These are phyloP conservation scores for Pocillopora verrucosa DNA, from an alignment of 64 coral and sea anemone species.

Conservation along the genomic window DNA sequence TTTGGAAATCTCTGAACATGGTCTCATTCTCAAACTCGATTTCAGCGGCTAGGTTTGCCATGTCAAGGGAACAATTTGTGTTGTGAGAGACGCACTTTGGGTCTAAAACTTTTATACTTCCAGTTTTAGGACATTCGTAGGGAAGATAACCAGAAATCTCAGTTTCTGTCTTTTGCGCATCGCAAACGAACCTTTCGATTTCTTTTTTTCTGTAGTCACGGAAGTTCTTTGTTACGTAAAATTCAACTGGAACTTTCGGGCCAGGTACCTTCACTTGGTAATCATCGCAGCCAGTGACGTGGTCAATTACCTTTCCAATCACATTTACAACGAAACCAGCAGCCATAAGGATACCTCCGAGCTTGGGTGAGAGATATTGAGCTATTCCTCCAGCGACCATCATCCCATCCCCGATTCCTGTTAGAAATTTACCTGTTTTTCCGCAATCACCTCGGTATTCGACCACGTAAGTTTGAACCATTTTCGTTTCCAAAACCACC, in stretches of 20 bases:
- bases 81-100: conserved; percentile 8
- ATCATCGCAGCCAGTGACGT: background rate
- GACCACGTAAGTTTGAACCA: background rate
- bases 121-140: background rate
- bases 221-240: background rate
- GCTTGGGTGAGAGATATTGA: no score
- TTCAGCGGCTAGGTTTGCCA: background rate
- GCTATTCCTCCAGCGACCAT: no score
- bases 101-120: background rate
- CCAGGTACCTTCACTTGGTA: background rate
- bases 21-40: background rate
- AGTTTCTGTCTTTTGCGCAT: background rate
- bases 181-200: background rate
- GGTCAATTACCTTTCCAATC: background rate
- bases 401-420: no score
- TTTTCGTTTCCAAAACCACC: background rate
- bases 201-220: background rate
- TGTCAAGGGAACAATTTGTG: background rate
- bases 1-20: background rate
- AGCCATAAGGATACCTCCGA: no score
- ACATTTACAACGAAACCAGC: no score
- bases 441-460: background rate
- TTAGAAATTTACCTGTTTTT: background rate
- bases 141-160: background rate
- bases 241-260: no score